These are phyloP conservation scores for Pogoniulus pusillus DNA, from an alignment of 2,797 vertebrate genomes.

Conservation along the genomic window DNA sequence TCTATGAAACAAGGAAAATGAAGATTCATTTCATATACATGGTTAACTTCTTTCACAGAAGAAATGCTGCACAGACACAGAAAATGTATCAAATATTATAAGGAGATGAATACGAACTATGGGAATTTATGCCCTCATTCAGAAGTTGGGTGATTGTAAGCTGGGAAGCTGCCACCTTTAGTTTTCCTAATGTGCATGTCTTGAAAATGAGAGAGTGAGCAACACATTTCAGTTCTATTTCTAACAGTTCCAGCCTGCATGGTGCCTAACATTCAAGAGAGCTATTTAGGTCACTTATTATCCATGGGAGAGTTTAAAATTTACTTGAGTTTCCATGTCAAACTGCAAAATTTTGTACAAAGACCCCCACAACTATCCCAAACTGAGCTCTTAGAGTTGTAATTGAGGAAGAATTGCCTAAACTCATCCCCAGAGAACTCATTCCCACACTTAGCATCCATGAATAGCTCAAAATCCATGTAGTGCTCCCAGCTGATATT, in stretches of 20 bases:
- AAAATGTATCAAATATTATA: background rate
- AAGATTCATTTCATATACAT: background rate
- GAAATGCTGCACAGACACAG: background rate
- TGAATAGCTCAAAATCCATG: background rate
- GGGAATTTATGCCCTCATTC: background rate
- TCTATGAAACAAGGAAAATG: background rate
- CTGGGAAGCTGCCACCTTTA: background rate
- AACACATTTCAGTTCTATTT: background rate
- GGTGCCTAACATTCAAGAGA: background rate
- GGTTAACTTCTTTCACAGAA: background rate
- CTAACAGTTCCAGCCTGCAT: background rate
- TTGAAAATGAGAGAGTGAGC: background rate
- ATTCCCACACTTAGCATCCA: background rate
- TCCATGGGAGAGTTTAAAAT: background rate
- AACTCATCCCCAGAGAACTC: background rate
- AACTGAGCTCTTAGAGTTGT: background rate
- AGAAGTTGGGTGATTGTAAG: background rate
- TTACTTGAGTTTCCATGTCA: fast-evolving
- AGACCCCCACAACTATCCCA: background rate
- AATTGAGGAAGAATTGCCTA: background rate
- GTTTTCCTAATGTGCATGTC: background rate
- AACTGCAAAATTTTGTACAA: background rate
- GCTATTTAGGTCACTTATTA: constrained; percentile 1
- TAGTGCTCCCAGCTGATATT: constrained; percentile 15
- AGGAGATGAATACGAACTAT: background rate